Evolutionary conservation across 2,797 vertebrate species (phyloP), one percentile per base, ranked within the genome.

Genomic region (Euthynnus affinis): DNA sequence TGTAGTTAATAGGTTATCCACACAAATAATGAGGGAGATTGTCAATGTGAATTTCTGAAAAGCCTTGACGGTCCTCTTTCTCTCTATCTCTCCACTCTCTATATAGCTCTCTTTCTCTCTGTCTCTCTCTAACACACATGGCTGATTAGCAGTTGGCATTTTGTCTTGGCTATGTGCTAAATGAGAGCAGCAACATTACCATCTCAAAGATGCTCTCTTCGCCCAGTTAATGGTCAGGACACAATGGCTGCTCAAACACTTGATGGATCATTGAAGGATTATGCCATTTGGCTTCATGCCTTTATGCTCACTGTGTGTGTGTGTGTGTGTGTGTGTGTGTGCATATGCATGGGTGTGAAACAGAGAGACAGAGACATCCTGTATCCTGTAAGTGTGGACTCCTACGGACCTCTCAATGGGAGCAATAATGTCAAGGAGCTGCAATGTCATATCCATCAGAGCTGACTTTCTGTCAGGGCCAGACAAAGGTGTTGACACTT

Each of bases 401-500:
- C 85, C 79, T 68, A 66, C 65, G 57, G 87, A 84, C 85, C 80
- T 82, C 83, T 90, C 87, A 84, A 83, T 92, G 89, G 87, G 83
- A 92, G 88, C 79, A 90, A 92, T 93, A 93, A 94, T 88, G 85
- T 92, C 85, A 91, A 90, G 89, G 92, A 92, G 91, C 87, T 90
- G 90, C 90, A 83, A 89, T 94, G 93, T 95, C 93, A 95, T 90
- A 95, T 95, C 94, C 93, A 91, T 95, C 94, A 95, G 87, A 90
- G 91, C 87, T 71, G 90, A 90, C 94, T 94, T 91, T 85, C 91
- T 94, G 94, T 95, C 95, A 94, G 78, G 73, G 76, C 83, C 89
- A 92, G 91, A 96, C 95, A 95, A 95, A 95, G 91, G 91, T 93
- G 92, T 89, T 92, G 94, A 95, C 94, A 93, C 91, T 76, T 88